phyloP scores from a whole-genome alignment of 2,113 vertebrate genomes.

The Tylochromis polylepis region DNA sequence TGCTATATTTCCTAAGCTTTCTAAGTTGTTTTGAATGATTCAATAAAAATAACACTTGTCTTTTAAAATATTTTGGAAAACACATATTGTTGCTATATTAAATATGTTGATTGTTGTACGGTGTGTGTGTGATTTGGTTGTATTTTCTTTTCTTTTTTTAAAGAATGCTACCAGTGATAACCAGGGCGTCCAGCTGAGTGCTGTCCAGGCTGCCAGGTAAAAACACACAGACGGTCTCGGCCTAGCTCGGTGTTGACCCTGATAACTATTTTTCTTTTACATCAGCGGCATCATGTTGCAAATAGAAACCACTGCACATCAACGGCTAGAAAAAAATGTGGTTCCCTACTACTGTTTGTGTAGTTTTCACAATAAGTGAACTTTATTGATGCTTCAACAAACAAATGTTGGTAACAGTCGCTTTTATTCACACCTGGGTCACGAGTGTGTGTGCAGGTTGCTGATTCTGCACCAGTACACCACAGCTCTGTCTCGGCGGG shows the following conservation, averaged over 20 bases:
- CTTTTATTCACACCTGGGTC: not conserved
- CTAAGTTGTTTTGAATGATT: not conserved
- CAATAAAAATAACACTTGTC: not conserved
- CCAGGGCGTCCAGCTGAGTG: slow-evolving; percentile 95
- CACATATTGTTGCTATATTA: not conserved
- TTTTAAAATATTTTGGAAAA: not conserved
- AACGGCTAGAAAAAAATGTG: not conserved
- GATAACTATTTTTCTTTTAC: not conserved
- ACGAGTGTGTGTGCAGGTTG: not conserved
- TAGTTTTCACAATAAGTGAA: not conserved
- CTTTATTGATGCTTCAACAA: not conserved
- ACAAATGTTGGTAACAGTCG: not conserved
- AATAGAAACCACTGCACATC: not conserved
- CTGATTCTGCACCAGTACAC: not conserved
- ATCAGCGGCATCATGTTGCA: not conserved
- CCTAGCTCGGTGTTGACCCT: not conserved
- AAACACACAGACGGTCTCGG: not conserved
- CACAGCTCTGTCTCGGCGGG: not conserved
- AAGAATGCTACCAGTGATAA: slow-evolving; percentile 99
- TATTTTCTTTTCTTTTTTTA: slow-evolving; percentile 46
- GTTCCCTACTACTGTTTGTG: not conserved
- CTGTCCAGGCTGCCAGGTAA: slow-evolving; percentile 97
- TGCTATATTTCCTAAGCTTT: not conserved
- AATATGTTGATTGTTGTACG: not conserved
- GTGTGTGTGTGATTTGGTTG: not conserved